Percentiles rank a stretch among this genome's conserved stretches.
Conservation (phyloP, 2,113 vertebrate genomes). For the Pachypanchax playfairii region DNA sequence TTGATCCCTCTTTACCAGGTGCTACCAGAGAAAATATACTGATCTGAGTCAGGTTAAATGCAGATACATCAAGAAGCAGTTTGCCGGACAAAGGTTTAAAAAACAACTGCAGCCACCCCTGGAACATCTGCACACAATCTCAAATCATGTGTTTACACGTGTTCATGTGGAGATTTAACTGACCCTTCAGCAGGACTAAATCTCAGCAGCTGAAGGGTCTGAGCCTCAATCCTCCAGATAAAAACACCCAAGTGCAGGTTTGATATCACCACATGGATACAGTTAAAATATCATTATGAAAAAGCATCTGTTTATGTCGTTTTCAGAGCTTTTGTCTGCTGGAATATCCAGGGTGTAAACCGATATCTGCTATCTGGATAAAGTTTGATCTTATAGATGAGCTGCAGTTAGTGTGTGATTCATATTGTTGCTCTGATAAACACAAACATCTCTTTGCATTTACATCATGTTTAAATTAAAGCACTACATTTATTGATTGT, state of each 20-base stretch:
- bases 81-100: slow-evolving; percentile 31
- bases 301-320: no score
- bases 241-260: no score
- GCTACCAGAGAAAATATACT: slow-evolving; percentile 58
- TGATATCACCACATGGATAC: no score
- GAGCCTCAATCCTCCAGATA: slow-evolving; percentile 46
- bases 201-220: slow-evolving; percentile 23
- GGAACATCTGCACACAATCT: slow-evolving; percentile 7
- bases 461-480: no score
- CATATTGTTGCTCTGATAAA: no score
- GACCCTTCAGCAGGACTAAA: slow-evolving; percentile 25
- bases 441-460: no score
- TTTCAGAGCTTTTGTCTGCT: slow-evolving; percentile 3
- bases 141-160: slow-evolving; percentile 17
- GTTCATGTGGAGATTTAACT: slow-evolving; percentile 19
- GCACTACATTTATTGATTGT: no score
- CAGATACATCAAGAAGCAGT: slow-evolving; percentile 37
- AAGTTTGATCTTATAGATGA: no score
- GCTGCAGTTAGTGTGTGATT: no score
- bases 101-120: background rate
- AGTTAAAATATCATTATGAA: no score
- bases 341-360: slow-evolving; percentile 8
- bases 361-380: no score
- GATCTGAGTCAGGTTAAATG: slow-evolving; percentile 41
- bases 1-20: slow-evolving; percentile 65